Conservation (phyloP, 2,888 invertebrate genomes). For the Amblyjoppa proteus region DNA sequence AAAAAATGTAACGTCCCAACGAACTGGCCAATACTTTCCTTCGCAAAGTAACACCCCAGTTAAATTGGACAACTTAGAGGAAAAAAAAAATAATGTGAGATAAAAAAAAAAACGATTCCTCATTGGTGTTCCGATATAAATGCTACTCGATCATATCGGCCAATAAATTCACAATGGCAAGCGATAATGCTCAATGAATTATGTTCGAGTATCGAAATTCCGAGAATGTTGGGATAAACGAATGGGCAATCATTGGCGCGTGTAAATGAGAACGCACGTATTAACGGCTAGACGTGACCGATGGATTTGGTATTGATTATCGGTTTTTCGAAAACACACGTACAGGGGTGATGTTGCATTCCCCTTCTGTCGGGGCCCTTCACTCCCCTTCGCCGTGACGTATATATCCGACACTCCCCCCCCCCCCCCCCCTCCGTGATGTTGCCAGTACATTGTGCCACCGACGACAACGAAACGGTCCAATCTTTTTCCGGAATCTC, state of each 20-base stretch:
- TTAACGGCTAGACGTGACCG: conserved; percentile 30
- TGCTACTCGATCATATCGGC: not conserved
- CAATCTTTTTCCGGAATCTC: conserved; percentile 38
- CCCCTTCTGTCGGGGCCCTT: conserved; percentile 50
- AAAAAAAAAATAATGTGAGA: not conserved
- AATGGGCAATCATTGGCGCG: not conserved
- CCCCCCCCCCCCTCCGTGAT: not conserved
- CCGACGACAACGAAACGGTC: conserved; percentile 19
- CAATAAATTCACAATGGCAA: not conserved
- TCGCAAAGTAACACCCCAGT: not conserved
- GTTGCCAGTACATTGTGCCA: conserved; percentile 16
- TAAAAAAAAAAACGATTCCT: not conserved
- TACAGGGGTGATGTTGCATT: conserved; percentile 39
- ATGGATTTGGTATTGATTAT: conserved; percentile 71
- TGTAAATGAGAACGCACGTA: conserved; percentile 25
- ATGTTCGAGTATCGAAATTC: not conserved
- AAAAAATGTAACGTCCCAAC: not conserved
- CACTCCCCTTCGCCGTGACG: conserved; percentile 25
- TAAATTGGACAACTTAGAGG: not conserved
- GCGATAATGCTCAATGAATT: not conserved
- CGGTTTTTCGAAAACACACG: conserved; percentile 67
- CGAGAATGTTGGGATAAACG: not conserved
- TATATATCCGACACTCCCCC: conserved; percentile 17
- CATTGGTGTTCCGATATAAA: not conserved
- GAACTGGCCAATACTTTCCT: too few relatives aligned